A percentile compares a stretch with the other conserved stretches of the same genome.
These are phyloP conservation scores for Oreochromis mossambicus DNA, from an alignment of 2,797 vertebrate genomes.

Conservation along the genomic window DNA sequence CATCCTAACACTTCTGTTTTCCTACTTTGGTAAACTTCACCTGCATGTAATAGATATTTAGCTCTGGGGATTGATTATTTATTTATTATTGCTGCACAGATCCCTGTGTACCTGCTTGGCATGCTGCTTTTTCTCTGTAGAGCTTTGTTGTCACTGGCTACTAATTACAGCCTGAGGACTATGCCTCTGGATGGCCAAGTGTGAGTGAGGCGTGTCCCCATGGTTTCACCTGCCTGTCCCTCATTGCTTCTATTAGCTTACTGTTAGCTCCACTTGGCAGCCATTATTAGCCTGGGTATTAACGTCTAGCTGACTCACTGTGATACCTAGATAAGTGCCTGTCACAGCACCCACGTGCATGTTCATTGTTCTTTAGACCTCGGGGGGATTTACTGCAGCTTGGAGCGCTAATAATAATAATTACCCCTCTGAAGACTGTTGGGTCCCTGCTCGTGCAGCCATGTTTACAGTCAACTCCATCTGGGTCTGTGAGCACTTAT, in stretches of 20 bases:
- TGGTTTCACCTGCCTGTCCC: constrained; percentile 47
- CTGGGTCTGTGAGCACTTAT: constrained; percentile 19
- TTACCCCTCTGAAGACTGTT: constrained; percentile 44
- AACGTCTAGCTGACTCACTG: constrained; percentile 75
- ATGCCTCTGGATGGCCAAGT: constrained; percentile 48
- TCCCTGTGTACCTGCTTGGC: constrained; percentile 63
- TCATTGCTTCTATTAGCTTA: constrained; percentile 53
- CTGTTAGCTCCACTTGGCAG: constrained; percentile 72
- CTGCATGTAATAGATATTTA: constrained; percentile 66
- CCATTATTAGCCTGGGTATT: constrained; percentile 78
- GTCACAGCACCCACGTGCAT: constrained; percentile 77
- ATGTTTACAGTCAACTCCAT: constrained; percentile 51
- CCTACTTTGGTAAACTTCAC: background rate
- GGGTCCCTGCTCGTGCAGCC: constrained; percentile 39
- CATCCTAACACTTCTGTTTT: background rate
- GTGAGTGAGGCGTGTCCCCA: constrained; percentile 36
- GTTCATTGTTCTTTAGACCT: constrained; percentile 44
- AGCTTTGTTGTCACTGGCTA: constrained; percentile 75
- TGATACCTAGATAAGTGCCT: constrained; percentile 76
- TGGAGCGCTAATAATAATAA: constrained; percentile 73
- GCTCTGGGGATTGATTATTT: constrained; percentile 66
- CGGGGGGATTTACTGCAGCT: constrained; percentile 29
- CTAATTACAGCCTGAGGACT: constrained; percentile 76
- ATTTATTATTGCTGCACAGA: constrained; percentile 50
- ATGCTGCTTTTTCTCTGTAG: constrained; percentile 56